phyloP scores from a whole-genome alignment of 2,113 vertebrate species.

The Aphyosemion australe region DNA sequence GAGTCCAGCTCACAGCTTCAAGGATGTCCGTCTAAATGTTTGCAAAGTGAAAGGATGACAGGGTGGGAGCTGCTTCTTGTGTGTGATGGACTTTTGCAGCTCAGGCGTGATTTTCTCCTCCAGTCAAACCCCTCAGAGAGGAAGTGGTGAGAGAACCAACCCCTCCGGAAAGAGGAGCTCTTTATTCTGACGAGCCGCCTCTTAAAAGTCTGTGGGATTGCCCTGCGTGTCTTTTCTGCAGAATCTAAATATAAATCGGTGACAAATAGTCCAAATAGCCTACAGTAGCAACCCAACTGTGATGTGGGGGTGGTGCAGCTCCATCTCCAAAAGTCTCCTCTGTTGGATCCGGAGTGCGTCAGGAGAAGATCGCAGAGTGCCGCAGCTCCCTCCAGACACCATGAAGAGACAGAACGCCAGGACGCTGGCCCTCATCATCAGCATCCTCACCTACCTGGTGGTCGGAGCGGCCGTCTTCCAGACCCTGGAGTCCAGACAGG shows the following conservation, averaged over 20 bases:
- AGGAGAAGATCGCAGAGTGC: slow-evolving; percentile 59
- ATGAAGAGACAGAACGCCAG: slow-evolving; percentile 97
- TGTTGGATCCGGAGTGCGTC: slow-evolving; percentile 55
- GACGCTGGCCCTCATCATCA: slow-evolving; percentile 92
- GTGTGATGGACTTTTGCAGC: too few relatives aligned
- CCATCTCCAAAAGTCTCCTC: slow-evolving; percentile 63
- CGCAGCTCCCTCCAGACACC: slow-evolving; percentile 44
- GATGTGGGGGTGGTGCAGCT: slow-evolving; percentile 86
- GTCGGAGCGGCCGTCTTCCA: slow-evolving; percentile 95
- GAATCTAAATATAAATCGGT: slow-evolving; percentile 66
- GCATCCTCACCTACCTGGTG: slow-evolving; percentile 97
- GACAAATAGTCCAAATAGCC: slow-evolving; percentile 73
- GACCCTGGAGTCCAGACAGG: slow-evolving; percentile 91
- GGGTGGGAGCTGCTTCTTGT: too few relatives aligned
- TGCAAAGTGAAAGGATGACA: too few relatives aligned
- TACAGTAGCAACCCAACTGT: slow-evolving; percentile 70
- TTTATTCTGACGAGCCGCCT: slow-evolving; percentile 1
- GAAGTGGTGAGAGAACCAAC: not conserved
- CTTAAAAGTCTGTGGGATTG: slow-evolving; percentile 60
- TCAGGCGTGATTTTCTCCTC: too few relatives aligned
- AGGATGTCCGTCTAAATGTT: too few relatives aligned
- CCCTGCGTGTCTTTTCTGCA: slow-evolving; percentile 42
- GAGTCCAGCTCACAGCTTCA: too few relatives aligned
- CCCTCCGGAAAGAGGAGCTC: not conserved
- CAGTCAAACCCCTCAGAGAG: not conserved